Evolutionary conservation across 2,797 vertebrate species (phyloP).

Genomic region (Sebastes dallii): DNA sequence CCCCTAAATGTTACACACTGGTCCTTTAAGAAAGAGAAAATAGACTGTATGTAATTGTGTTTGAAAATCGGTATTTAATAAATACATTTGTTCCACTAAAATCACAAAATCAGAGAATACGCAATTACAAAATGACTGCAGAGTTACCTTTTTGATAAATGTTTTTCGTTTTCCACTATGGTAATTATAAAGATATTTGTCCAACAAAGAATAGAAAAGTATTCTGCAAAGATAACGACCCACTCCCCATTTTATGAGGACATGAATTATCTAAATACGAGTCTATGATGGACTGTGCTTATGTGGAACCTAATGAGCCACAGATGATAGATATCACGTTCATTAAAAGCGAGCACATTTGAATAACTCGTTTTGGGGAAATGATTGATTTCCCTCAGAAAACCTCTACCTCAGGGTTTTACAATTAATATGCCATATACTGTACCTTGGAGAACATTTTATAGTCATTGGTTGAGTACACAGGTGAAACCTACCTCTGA

Average conservation of each 20-base stretch:
- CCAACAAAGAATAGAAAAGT: slow-evolving; percentile 30
- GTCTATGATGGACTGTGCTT: slow-evolving; percentile 75
- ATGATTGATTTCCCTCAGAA: slow-evolving; percentile 64
- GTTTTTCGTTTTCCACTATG: neutral
- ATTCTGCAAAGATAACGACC: slow-evolving; percentile 52
- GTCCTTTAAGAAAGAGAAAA: neutral
- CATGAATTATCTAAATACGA: slow-evolving; percentile 67
- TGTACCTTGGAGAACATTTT: slow-evolving; percentile 53
- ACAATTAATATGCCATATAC: slow-evolving; percentile 46
- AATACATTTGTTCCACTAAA: neutral
- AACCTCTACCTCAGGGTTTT: slow-evolving; percentile 57
- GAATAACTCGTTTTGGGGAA: slow-evolving; percentile 65
- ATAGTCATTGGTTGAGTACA: slow-evolving; percentile 35
- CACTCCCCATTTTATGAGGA: slow-evolving; percentile 48
- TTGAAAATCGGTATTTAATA: neutral
- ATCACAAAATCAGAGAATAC: neutral
- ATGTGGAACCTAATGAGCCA: slow-evolving; percentile 74
- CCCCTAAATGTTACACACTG: too few relatives aligned
- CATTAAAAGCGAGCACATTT: slow-evolving; percentile 68
- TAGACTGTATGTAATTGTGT: neutral
- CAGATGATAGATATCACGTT: slow-evolving; percentile 77
- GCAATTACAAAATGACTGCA: neutral
- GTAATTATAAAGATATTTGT: slow-evolving; percentile 31
- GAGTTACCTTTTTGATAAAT: slow-evolving; percentile 3
- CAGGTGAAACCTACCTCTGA: neutral